Conservation (phyloP, 2,797 vertebrate species). For the Microctenopoma steveboyesi region DNA sequence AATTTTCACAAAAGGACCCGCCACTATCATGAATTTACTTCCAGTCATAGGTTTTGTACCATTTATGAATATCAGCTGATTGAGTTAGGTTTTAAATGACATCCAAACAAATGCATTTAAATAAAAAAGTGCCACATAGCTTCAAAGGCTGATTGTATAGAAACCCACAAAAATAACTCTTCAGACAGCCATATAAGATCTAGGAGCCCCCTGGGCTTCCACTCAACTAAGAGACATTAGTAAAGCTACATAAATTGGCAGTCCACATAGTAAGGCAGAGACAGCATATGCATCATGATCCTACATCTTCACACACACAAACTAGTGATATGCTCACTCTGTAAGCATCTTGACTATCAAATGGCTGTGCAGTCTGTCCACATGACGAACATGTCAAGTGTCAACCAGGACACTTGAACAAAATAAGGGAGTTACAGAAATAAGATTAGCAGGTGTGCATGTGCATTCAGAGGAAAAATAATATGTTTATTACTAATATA, state of each 20-base stretch:
- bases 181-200: conserved; percentile 12
- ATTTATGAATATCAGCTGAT: conserved; percentile 14
- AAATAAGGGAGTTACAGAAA: conserved; percentile 39
- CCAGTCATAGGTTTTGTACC: neutral
- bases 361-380: conserved; percentile 47
- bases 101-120: conserved; percentile 27
- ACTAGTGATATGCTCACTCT: conserved; percentile 25
- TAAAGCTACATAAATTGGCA: conserved; percentile 48
- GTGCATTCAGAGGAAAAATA: conserved; percentile 43
- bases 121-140: conserved; percentile 14
- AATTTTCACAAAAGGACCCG: neutral
- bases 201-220: conserved; percentile 38
- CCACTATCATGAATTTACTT: conserved; percentile 21
- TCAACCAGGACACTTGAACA: conserved; percentile 51
- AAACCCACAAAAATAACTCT: conserved; percentile 21
- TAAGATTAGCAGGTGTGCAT: conserved; percentile 46
- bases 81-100: conserved; percentile 7
- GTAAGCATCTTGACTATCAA: conserved; percentile 24
- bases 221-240: conserved; percentile 31
- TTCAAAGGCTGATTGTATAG: conserved; percentile 19
- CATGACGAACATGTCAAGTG: conserved; percentile 53
- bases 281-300: conserved; percentile 38
- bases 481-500: conserved; percentile 26
- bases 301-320: conserved; percentile 37
- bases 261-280: conserved; percentile 63